Percentiles rank a stretch among this genome's conserved stretches.
Evolutionary conservation across 1,140 invertebrate species (phyloP).

Genomic region (Dreissena polymorpha): DNA sequence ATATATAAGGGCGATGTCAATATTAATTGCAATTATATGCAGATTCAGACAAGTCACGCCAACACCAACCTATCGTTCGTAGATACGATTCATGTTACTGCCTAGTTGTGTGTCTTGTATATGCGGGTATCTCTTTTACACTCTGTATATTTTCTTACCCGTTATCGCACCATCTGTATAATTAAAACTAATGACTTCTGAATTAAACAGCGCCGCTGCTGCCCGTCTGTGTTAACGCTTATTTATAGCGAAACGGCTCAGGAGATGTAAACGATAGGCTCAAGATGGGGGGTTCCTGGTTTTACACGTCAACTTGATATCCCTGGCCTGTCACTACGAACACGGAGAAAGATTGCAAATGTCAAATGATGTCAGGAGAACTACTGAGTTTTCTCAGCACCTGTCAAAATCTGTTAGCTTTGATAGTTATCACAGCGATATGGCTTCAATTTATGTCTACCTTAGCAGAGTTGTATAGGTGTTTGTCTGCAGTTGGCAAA

Average conservation of each 20-base stretch:
- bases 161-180: constrained; percentile 11
- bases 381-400: constrained; percentile 38
- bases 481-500: constrained; percentile 14
- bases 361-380: constrained; percentile 45
- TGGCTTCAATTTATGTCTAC: constrained; percentile 37
- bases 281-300: constrained; percentile 47
- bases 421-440: constrained; percentile 50
- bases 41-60: no score
- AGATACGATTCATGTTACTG: no score
- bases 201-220: constrained; percentile 16
- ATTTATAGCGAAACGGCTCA: constrained; percentile 22
- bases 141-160: no score
- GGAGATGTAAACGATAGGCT: constrained; percentile 44
- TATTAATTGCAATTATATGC: no score
- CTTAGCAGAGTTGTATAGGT: constrained; percentile 23
- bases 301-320: constrained; percentile 49
- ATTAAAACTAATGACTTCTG: constrained; percentile 49
- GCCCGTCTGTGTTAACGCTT: constrained; percentile 27
- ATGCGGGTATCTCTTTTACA: no score
- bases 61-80: no score
- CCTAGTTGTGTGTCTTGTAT: no score
- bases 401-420: constrained; percentile 37
- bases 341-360: constrained; percentile 43
- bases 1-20: no score
- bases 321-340: constrained; percentile 31